These are phyloP conservation scores for Drosophila mulleri DNA, from an alignment of 2,888 invertebrate genomes.

Conservation along the genomic window DNA sequence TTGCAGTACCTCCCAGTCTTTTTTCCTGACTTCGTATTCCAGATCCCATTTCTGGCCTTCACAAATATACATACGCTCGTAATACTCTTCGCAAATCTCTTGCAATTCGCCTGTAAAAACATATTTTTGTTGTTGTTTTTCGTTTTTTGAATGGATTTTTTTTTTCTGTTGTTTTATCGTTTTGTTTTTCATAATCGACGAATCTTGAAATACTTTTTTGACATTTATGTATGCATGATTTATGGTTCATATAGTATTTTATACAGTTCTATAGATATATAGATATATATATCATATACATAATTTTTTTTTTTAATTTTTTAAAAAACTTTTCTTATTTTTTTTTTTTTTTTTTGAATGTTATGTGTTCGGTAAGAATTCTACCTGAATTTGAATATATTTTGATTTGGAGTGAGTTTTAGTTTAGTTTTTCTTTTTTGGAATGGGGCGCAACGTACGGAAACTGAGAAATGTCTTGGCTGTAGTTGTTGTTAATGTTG, in stretches of 20 bases:
- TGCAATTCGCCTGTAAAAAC: constrained; percentile 88
- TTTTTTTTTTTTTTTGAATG: constrained; percentile 59
- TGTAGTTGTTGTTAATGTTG: constrained; percentile 40
- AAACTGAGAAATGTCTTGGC: constrained; percentile 53
- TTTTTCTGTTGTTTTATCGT: constrained; percentile 23
- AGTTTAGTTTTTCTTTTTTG: constrained; percentile 16
- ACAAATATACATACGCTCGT: constrained; percentile 98
- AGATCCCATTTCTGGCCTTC: constrained; percentile 99
- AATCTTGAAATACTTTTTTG: constrained; percentile 45
- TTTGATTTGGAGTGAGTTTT: constrained; percentile 49
- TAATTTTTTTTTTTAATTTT: constrained; percentile 30
- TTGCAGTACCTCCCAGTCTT: constrained; percentile 98
- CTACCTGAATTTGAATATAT: constrained; percentile 20
- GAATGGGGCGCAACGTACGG: constrained; percentile 55
- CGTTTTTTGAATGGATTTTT: constrained; percentile 25
- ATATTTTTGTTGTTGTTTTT: constrained; percentile 40
- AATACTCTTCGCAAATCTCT: constrained; percentile 97
- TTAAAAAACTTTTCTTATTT: no score
- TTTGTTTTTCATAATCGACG: constrained; percentile 22
- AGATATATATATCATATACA: constrained; percentile 17
- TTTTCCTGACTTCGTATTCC: constrained; percentile 99
- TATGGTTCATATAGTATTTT: constrained; percentile 26
- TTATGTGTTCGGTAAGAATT: constrained; percentile 76
- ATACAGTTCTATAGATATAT: constrained; percentile 20
- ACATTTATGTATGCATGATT: constrained; percentile 38